Base-by-base conservation (phyloP, 53 echinoderm and acorn worm species). In the Antedon mediterranea region DNA sequence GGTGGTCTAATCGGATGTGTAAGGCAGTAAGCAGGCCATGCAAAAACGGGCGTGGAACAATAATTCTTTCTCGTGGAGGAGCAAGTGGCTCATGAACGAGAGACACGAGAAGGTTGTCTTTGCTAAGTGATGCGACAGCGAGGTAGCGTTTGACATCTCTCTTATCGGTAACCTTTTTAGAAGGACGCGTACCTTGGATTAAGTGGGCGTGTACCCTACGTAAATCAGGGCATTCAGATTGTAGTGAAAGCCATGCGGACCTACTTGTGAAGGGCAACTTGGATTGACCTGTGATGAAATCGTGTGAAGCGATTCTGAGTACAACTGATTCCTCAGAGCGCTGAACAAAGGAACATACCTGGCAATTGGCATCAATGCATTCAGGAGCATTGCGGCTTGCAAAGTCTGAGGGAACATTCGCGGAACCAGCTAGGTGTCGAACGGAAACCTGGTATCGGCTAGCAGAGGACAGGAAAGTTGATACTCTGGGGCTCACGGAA, bases 111-210 rank as follows among this genome's bases (percentile, higher is more conserved):
- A 89, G 83, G 27, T 87, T 87, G 81, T 93, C 89, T 15, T 70
- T 73, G 23, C 89, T 83, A 15, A 93, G 75, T 30, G 84, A 34
- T 4, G 82, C 42, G 23, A 89, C 83, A 4, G 76, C 74, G 71
- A 89, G 89, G 30, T 89, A 87, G 28, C 85, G 76, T 76, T 92
- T 89, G 31, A 93, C 87, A 71, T 89, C 89, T 30, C 73, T 80
- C 32, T 85, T 82, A 78, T 88, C 83, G 18, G 88, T 91, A 4
- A 88, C 43, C 23, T 84, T 81, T 33, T 86, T 88, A 0, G 86
- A 91, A 26, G 86, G 86, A 6, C 90, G n/a, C n/a, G n/a, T n/a
- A n/a, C n/a, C n/a, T n/a, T n/a, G n/a, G n/a, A n/a, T n/a, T n/a
- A n/a, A n/a, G n/a, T n/a, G n/a, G n/a, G n/a, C n/a, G 33, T 79